Percentiles rank a stretch among this genome's conserved stretches.
Evolutionary conservation across 2,797 vertebrate species (phyloP).

Genomic region (Botia almorhae): DNA sequence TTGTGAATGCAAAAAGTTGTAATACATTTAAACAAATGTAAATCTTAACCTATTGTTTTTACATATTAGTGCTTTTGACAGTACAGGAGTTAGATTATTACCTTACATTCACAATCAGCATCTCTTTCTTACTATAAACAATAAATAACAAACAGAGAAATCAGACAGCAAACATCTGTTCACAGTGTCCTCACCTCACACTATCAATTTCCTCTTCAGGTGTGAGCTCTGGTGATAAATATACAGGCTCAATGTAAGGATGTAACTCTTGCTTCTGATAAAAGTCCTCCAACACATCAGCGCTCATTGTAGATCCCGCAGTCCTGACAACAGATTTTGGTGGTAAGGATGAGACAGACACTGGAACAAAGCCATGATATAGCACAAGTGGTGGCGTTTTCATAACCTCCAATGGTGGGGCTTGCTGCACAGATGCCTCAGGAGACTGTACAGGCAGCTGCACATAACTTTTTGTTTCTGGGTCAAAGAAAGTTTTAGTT

Average conservation of each 20-base stretch:
- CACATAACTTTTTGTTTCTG: slow-evolving; percentile 90
- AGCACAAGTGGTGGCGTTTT: slow-evolving; percentile 76
- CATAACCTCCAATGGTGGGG: slow-evolving; percentile 73
- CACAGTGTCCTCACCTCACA: slow-evolving; percentile 70
- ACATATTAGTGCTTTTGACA: slow-evolving; percentile 58
- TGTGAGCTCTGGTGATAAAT: slow-evolving; percentile 63
- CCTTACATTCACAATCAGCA: slow-evolving; percentile 42
- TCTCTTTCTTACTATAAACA: slow-evolving; percentile 3
- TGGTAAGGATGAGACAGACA: slow-evolving; percentile 81
- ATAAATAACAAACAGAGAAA: slow-evolving; percentile 30
- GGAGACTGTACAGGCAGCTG: slow-evolving; percentile 87
- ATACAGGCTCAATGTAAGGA: slow-evolving; percentile 69
- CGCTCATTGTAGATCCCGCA: slow-evolving; percentile 68
- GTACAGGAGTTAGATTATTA: slow-evolving; percentile 47
- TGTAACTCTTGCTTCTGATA: slow-evolving; percentile 60
- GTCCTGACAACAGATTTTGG: slow-evolving; percentile 76
- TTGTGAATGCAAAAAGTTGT: slow-evolving; percentile 11
- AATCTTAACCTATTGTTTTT: slow-evolving; percentile 39
- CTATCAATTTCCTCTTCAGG: slow-evolving; percentile 73
- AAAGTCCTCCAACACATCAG: slow-evolving; percentile 39
- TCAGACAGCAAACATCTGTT: slow-evolving; percentile 21
- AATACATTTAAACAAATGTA: not conserved
- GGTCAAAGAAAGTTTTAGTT: slow-evolving; percentile 95
- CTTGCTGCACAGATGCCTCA: slow-evolving; percentile 70
- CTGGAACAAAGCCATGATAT: slow-evolving; percentile 83